Evolutionary conservation across 2,888 invertebrate species (phyloP).

Genomic region (Tubulanus polymorphus): DNA sequence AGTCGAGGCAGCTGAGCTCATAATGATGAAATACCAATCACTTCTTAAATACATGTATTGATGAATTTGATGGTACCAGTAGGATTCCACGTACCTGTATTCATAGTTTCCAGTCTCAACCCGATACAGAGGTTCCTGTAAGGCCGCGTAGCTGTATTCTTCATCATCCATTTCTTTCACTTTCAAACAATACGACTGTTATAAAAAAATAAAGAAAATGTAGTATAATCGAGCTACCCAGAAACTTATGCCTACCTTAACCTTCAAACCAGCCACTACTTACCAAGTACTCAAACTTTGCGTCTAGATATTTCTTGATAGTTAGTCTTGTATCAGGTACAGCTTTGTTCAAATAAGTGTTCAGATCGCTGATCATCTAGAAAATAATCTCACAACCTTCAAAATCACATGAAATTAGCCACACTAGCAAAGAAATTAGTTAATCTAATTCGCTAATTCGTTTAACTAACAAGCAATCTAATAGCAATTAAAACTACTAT

Average conservation of each 20-base stretch:
- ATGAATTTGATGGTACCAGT: too few species aligned
- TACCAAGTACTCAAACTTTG: slow-evolving; percentile 93
- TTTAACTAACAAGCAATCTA: too few species aligned
- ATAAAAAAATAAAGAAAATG: slow-evolving; percentile 2
- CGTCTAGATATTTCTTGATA: slow-evolving; percentile 95
- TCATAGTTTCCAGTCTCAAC: slow-evolving; percentile 99
- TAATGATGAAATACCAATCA: too few species aligned
- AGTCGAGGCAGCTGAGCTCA: too few species aligned
- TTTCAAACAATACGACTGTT: slow-evolving; percentile 88
- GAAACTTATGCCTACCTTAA: neutral
- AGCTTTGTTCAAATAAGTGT: slow-evolving; percentile 91
- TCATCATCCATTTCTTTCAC: slow-evolving; percentile 99
- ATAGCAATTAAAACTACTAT: too few species aligned
- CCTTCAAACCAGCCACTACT: slow-evolving; percentile 20
- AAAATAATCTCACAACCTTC: slow-evolving; percentile 35
- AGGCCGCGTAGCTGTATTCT: slow-evolving; percentile 77
- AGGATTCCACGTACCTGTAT: slow-evolving; percentile 63
- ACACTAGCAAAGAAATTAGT: too few species aligned
- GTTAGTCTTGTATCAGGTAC: slow-evolving; percentile 97
- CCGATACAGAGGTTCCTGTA: slow-evolving; percentile 94
- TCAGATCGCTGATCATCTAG: slow-evolving; percentile 86
- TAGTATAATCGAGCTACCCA: neutral
- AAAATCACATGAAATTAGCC: neutral
- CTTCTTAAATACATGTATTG: too few species aligned
- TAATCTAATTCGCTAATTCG: too few species aligned